Evolutionary conservation across 2,888 invertebrate species (phyloP).

Genomic region (Pterobdella sp.): DNA sequence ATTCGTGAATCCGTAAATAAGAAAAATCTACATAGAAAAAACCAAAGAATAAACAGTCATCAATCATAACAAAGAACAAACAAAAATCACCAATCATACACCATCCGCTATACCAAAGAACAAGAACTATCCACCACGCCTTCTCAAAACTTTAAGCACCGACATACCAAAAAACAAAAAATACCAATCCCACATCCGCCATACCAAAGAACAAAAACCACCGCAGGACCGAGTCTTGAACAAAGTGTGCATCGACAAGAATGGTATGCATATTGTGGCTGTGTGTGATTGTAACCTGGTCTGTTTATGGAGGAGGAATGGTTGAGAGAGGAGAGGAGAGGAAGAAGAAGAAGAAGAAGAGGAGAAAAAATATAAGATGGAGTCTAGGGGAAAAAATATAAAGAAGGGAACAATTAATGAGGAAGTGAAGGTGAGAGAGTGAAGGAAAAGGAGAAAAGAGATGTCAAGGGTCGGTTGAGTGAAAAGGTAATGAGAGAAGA

Average conservation of each 20-base stretch:
- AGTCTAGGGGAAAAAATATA: not conserved
- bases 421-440: not conserved
- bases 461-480: not conserved
- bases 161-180: not conserved
- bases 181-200: not conserved
- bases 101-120: not conserved
- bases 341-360: not conserved
- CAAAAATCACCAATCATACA: not conserved
- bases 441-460: not conserved
- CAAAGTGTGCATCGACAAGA: slow-evolving; percentile 40
- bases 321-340: not conserved
- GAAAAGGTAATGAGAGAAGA: not conserved
- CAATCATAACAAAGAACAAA: too few relatives aligned
- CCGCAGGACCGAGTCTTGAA: slow-evolving; percentile 42
- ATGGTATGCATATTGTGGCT: slow-evolving; percentile 40
- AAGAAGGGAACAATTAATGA: not conserved
- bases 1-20: too few relatives aligned
- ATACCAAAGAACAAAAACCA: not conserved
- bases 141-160: too few relatives aligned
- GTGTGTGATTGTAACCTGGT: slow-evolving; percentile 47
- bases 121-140: too few relatives aligned
- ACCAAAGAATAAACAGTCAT: too few relatives aligned
- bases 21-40: too few relatives aligned
- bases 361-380: not conserved
- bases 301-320: slow-evolving; percentile 42